phyloP scores from a whole-genome alignment of 2,888 invertebrate genomes.

The Acrobasis suavella region DNA sequence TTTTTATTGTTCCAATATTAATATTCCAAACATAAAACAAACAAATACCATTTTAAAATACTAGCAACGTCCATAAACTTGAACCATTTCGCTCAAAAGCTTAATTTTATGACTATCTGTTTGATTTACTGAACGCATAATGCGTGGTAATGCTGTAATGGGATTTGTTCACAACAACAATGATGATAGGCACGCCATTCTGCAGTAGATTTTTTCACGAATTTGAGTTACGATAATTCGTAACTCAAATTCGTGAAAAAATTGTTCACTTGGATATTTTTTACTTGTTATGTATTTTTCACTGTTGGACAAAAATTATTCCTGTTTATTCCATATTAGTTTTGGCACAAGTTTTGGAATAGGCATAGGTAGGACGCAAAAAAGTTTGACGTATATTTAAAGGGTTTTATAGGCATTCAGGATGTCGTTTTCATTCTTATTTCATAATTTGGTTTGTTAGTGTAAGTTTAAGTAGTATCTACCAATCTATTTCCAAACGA shows the following conservation, averaged over 20 bases:
- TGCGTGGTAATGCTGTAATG: constrained; percentile 58
- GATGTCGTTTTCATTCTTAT: too few relatives aligned
- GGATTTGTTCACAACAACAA: constrained; percentile 49
- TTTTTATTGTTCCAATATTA: too few relatives aligned
- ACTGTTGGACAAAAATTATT: too few relatives aligned
- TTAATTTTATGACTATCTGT: constrained; percentile 44
- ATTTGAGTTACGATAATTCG: background rate
- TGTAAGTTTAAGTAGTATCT: too few relatives aligned
- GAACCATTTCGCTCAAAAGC: constrained; percentile 25
- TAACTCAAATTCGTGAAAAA: too few relatives aligned
- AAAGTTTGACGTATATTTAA: background rate
- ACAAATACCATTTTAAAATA: too few relatives aligned
- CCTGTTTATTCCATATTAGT: too few relatives aligned
- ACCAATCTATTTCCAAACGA: too few relatives aligned
- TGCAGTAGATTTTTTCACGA: constrained; percentile 35
- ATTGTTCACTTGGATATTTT: background rate
- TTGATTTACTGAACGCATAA: constrained; percentile 53
- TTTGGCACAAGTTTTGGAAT: too few relatives aligned
- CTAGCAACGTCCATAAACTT: background rate
- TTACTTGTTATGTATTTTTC: background rate
- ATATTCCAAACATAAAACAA: too few relatives aligned
- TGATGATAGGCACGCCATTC: constrained; percentile 58
- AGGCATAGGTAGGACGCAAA: background rate
- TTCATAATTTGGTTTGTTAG: too few relatives aligned
- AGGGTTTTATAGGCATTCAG: too few relatives aligned